Evolutionary conservation across 2,888 invertebrate species (phyloP), one percentile per base, ranked within the genome.

Genomic region (Drosophila eohydei): DNA sequence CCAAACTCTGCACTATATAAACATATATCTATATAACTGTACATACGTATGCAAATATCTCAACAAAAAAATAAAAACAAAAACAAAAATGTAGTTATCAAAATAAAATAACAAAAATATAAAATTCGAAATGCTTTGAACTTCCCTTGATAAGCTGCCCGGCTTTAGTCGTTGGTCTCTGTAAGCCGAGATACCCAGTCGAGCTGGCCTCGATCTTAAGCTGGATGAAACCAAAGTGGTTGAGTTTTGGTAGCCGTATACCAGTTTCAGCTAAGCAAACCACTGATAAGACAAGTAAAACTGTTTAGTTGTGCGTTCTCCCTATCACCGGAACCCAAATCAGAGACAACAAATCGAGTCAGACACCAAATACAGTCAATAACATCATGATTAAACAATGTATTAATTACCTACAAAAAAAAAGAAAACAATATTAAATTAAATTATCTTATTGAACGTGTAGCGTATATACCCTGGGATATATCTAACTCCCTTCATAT

Each of bases 221-320:
- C 61, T 73, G 41, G 67, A 51, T 62, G 46, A 66, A 84, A 84
- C 84, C 77, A 77, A 58, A 77, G 46, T 52, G 64, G 40, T 74
- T 89, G 71, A 81, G 82, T 74, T 89, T 87, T 62, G 70, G 74
- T 79, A 70, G 81, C 88, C 67, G 16, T 44, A 72, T 77, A 83
- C 88, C 71, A 75, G 84, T 83, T 89, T 84, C 32, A 89, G 77
- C 87, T 69, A 81, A 76, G 61, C 67, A 41, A 16, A 50, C n/a
- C 56, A 52, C 74, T 77, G 83, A 83, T 83, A 88, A 83, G 67
- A 26, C 32, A 50, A 34, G 7, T 34, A 50, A 43, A 44, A 50
- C 44, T 59, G 55, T 66, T 62, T 66, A 66, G 62, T 40, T 67
- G 67, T 55, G 57, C 43, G 54, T 34, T 41, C 40, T 48, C 32